These are phyloP conservation scores for Anguilla rostrata DNA, from an alignment of 2,113 vertebrate genomes.

Conservation along the genomic window DNA sequence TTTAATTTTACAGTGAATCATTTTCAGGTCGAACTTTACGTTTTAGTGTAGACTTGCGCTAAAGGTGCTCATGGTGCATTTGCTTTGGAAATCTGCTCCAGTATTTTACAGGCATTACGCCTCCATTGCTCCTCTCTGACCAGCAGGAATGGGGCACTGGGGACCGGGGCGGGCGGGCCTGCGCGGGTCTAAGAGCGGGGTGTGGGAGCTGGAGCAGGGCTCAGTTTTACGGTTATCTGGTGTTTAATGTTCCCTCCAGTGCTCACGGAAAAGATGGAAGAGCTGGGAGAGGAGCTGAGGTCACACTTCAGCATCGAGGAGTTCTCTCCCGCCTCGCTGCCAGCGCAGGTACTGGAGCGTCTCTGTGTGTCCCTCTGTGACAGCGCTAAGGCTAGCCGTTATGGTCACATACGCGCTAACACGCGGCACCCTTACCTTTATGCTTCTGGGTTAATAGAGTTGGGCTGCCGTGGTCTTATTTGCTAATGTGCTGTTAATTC, in stretches of 20 bases:
- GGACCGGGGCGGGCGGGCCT: not conserved
- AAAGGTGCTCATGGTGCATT: too few relatives aligned
- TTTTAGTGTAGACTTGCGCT: not conserved
- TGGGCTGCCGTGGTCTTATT: too few relatives aligned
- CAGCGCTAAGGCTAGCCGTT: not conserved
- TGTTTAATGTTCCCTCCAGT: slow-evolving; percentile 56
- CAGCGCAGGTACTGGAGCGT: slow-evolving; percentile 74
- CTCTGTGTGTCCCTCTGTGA: not conserved
- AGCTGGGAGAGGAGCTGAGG: slow-evolving; percentile 74
- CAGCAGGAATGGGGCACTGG: not conserved
- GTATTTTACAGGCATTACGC: not conserved
- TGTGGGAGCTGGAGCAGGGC: not conserved
- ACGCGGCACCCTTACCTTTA: too few relatives aligned
- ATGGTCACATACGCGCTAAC: too few relatives aligned
- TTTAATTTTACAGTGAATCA: not conserved
- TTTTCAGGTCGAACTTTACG: not conserved
- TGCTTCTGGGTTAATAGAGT: too few relatives aligned
- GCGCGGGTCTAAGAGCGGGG: not conserved
- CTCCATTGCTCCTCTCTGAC: not conserved
- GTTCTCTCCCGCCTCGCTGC: slow-evolving; percentile 70
- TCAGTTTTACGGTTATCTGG: not conserved
- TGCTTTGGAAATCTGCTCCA: too few relatives aligned
- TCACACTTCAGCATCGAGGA: slow-evolving; percentile 79
- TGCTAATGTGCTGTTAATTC: too few relatives aligned
- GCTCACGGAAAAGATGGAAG: slow-evolving; percentile 79